phyloP scores from a whole-genome alignment of 2,797 vertebrate species.

The Gobio occitaniae region DNA sequence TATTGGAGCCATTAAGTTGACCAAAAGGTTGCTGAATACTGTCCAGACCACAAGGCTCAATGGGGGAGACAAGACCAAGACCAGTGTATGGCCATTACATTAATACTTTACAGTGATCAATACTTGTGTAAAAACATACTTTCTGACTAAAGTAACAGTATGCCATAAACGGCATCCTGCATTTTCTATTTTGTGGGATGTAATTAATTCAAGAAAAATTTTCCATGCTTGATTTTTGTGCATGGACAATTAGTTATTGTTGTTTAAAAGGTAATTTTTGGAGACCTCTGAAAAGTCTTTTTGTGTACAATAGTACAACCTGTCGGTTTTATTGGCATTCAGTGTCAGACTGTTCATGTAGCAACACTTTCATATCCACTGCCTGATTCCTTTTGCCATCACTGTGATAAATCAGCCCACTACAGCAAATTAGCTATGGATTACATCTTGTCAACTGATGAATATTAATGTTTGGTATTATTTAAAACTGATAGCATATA shows the following conservation, averaged over 20 bases:
- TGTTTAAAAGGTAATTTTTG: neutral
- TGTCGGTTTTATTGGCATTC: neutral
- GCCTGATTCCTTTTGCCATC: neutral
- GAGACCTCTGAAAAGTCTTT: neutral
- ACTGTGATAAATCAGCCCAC: neutral
- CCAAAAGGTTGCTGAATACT: neutral
- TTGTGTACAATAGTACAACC: neutral
- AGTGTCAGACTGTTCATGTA: neutral
- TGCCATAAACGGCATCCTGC: neutral
- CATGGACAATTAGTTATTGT: neutral
- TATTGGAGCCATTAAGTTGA: neutral
- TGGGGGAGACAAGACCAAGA: slow-evolving; percentile 8
- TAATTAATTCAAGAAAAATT: neutral
- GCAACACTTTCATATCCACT: neutral
- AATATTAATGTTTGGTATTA: neutral
- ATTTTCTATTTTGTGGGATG: neutral
- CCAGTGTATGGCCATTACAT: neutral
- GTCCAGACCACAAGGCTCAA: neutral
- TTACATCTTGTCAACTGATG: neutral
- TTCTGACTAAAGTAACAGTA: neutral
- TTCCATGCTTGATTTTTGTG: neutral
- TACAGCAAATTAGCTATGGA: neutral
- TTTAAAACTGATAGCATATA: neutral
- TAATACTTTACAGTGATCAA: neutral
- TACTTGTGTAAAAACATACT: neutral